Evolutionary conservation across 2,797 vertebrate genomes (phyloP).

Genomic region (Peromyscus aztecus): DNA sequence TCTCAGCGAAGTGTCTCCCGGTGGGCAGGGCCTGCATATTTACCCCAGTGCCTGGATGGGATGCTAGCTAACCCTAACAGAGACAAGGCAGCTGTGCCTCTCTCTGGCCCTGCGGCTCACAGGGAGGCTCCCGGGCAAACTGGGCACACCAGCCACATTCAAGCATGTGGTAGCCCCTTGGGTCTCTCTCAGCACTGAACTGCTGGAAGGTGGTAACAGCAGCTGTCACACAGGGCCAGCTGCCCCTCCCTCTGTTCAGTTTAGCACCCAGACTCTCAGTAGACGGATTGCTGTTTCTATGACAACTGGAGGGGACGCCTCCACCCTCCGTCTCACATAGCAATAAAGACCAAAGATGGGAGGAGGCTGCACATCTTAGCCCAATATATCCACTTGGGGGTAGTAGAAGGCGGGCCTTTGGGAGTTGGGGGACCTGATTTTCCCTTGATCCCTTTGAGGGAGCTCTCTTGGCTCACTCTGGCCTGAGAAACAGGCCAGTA

Average conservation of each 20-base stretch:
- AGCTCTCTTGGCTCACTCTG: background rate
- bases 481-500: background rate
- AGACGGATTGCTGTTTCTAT: slow-evolving; percentile 54
- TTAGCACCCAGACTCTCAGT: slow-evolving; percentile 37
- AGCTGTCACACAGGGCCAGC: slow-evolving; percentile 23
- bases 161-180: background rate
- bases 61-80: background rate
- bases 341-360: background rate
- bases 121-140: background rate
- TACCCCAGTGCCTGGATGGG: background rate
- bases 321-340: slow-evolving; percentile 51
- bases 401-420: background rate
- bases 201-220: slow-evolving; percentile 1
- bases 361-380: background rate
- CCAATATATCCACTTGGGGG: background rate
- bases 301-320: slow-evolving; percentile 57
- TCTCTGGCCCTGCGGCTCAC: background rate
- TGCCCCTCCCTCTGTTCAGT: slow-evolving; percentile 55
- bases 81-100: background rate
- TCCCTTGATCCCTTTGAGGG: background rate
- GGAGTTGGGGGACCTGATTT: background rate
- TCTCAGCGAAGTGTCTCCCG: background rate
- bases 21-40: background rate
- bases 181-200: background rate
- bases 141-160: background rate